Conservation (phyloP, 2,888 invertebrate genomes). For the Salticus scenicus region DNA sequence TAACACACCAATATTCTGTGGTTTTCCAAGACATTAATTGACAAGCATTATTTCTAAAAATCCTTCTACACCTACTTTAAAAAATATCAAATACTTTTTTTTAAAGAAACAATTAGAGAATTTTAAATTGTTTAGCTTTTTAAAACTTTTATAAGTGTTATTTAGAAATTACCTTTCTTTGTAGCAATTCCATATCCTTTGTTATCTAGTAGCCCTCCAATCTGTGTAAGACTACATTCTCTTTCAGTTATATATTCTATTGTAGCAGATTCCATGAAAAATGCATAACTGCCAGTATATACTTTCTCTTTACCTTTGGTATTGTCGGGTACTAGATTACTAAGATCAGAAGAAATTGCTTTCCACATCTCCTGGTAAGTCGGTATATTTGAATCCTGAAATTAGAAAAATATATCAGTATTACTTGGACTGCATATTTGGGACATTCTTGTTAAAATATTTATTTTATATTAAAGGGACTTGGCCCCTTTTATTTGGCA, state of each 20-base stretch:
- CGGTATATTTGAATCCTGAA: constrained; percentile 77
- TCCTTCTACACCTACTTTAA: too few species aligned
- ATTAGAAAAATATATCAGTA: not conserved
- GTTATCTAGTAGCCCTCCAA: constrained; percentile 78
- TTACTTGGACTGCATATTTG: too few species aligned
- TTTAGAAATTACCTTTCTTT: constrained; percentile 80
- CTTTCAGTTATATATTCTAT: constrained; percentile 78
- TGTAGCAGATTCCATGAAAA: constrained; percentile 78
- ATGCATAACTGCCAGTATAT: constrained; percentile 77
- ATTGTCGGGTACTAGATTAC: constrained; percentile 76
- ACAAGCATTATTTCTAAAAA: too few species aligned
- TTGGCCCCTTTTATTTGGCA: too few species aligned
- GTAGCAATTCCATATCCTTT: constrained; percentile 92
- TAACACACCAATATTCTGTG: too few species aligned
- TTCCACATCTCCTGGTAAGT: constrained; percentile 78
- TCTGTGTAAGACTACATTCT: constrained; percentile 78
- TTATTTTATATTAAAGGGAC: too few species aligned
- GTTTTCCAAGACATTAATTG: too few species aligned
- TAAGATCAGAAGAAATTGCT: constrained; percentile 75
- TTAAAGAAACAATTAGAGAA: too few species aligned
- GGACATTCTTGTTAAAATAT: too few species aligned
- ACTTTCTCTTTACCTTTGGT: constrained; percentile 82
- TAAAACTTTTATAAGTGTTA: too few species aligned
- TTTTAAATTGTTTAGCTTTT: too few species aligned
- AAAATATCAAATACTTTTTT: too few species aligned